Conservation (phyloP, 2,113 vertebrate genomes). For the Pungitius pungitius region DNA sequence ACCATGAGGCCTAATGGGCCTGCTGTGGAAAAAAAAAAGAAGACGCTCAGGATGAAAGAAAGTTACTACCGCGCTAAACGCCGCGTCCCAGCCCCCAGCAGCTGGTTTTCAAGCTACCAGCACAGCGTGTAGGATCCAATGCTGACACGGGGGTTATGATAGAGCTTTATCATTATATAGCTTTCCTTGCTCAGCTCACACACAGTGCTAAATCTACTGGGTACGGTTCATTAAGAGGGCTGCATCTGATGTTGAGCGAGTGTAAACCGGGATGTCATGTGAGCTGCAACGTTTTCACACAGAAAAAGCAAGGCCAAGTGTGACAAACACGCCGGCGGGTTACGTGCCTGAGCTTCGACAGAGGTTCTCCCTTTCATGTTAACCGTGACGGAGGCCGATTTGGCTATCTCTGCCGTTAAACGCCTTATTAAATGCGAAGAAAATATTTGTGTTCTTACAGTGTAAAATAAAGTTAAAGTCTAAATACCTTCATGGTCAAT, state of each 20-base stretch:
- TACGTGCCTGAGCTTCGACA: slow-evolving; percentile 24
- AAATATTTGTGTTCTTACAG: slow-evolving; percentile 23
- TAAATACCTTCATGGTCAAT: not conserved
- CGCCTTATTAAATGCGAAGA: slow-evolving; percentile 15
- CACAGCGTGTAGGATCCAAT: not conserved
- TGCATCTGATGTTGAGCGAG: slow-evolving; percentile 19
- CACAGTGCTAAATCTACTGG: not conserved
- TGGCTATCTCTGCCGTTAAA: slow-evolving; percentile 37
- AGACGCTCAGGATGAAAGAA: slow-evolving; percentile 61
- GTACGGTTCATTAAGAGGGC: slow-evolving; percentile 31
- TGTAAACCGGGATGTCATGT: slow-evolving; percentile 18
- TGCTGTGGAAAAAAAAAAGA: slow-evolving; percentile 61
- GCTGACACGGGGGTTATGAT: slow-evolving; percentile 8
- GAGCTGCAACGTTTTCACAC: slow-evolving; percentile 10
- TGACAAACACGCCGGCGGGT: slow-evolving; percentile 34
- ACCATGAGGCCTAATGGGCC: slow-evolving; percentile 63
- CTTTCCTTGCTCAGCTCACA: slow-evolving; percentile 12
- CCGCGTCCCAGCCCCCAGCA: slow-evolving; percentile 35
- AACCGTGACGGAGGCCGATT: slow-evolving; percentile 22
- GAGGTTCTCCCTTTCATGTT: slow-evolving; percentile 45
- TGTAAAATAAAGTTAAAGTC: not conserved
- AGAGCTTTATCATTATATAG: slow-evolving; percentile 10
- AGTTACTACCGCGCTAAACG: slow-evolving; percentile 40
- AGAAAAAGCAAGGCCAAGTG: slow-evolving; percentile 8
- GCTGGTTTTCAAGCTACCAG: slow-evolving; percentile 36